Evolutionary conservation across 2,797 vertebrate species (phyloP).

Genomic region (Nyctalus aviator): DNA sequence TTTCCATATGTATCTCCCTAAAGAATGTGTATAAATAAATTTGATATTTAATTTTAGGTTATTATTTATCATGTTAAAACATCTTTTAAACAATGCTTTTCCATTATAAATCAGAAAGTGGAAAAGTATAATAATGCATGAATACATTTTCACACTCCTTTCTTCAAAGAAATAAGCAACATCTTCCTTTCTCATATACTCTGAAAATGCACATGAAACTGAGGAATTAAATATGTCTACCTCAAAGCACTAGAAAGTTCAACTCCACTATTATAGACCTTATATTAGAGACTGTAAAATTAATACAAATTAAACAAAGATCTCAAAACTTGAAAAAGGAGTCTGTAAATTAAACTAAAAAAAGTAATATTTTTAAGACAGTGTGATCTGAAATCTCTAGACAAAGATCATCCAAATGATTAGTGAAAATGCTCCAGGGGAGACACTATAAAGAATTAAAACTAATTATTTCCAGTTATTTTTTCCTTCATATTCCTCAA

Average conservation of each 20-base stretch:
- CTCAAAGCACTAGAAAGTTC: not conserved
- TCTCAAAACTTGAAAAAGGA: not conserved
- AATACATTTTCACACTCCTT: conserved; percentile 16
- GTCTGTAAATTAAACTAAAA: not conserved
- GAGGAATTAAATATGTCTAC: not conserved
- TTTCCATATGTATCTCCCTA: not conserved
- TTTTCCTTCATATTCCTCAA: not conserved
- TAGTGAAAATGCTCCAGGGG: not conserved
- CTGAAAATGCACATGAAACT: not conserved
- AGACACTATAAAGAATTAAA: not conserved
- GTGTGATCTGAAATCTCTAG: not conserved
- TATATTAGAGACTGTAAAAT: not conserved
- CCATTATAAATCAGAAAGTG: not conserved
- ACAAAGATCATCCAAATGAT: not conserved
- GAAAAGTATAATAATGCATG: not conserved
- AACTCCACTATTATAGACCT: not conserved
- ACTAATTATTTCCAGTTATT: conserved; percentile 3
- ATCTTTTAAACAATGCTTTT: conserved; percentile 1
- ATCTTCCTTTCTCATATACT: not conserved
- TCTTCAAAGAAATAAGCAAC: conserved; percentile 36
- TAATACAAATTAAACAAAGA: not conserved
- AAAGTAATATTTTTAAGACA: not conserved
- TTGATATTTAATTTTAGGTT: conserved; percentile 45
- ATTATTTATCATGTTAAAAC: conserved; percentile 8
- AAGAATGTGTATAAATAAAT: not conserved